These are phyloP conservation scores for Tragulus kanchil DNA, from an alignment of 2,113 vertebrate species.

Conservation along the genomic window DNA sequence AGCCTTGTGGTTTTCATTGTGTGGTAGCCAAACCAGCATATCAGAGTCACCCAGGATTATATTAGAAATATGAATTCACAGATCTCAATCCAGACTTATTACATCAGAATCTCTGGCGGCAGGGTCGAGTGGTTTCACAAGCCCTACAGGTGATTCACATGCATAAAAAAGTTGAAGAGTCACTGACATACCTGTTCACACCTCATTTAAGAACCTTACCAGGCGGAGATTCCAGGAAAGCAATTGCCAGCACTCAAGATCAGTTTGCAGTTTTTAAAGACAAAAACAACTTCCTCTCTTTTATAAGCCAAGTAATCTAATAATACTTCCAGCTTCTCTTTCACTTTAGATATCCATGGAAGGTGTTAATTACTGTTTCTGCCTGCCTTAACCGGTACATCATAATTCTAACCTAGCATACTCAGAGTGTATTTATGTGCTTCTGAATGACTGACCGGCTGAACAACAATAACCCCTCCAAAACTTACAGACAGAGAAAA, in stretches of 20 bases:
- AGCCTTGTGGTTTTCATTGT: background rate
- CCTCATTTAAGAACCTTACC: slow-evolving; percentile 2
- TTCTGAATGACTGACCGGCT: background rate
- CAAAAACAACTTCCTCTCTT: slow-evolving; percentile 8
- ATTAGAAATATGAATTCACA: background rate
- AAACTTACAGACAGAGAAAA: background rate
- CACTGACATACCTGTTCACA: background rate
- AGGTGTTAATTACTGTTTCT: slow-evolving; percentile 42
- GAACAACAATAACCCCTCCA: background rate
- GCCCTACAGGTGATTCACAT: background rate
- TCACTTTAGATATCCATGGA: background rate
- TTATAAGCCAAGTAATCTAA: slow-evolving; percentile 2
- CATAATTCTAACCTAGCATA: slow-evolving; percentile 32
- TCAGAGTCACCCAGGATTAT: background rate
- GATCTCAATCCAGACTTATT: background rate
- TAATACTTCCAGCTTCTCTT: slow-evolving; percentile 29
- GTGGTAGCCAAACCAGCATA: background rate
- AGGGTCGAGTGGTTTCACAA: background rate
- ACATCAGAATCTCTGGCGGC: background rate
- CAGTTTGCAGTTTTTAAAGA: slow-evolving; percentile 24
- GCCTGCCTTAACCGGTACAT: background rate
- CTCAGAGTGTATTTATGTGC: background rate
- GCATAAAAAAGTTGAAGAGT: background rate
- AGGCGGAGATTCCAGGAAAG: background rate
- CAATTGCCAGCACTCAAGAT: background rate